Base-by-base conservation (phyloP, 2,888 invertebrate genomes). In the Mimachlamys varia region DNA sequence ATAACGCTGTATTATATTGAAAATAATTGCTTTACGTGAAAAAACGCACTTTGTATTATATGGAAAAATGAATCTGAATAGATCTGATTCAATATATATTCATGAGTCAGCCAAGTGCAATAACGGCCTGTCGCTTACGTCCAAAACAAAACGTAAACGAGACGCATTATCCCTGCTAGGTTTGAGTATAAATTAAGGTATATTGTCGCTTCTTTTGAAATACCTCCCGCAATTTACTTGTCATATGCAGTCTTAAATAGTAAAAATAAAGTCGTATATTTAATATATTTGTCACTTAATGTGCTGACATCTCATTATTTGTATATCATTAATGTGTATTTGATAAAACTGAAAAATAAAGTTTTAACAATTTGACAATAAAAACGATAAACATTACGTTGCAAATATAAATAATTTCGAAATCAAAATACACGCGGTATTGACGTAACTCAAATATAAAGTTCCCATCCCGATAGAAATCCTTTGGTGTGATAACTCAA, bases 41-140 rank as follows among this genome's bases (percentile, higher is more conserved):
- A 58, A 58, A 19, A 10, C 58, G 58, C 19, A 22, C n/a, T 58
- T 22, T 22, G 22, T 58, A 22, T 13, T 76, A 76, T 27, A 76
- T 13, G 12, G 4, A 27, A 27, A 5, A 27, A 76, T 76, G 13
- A 76, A 76, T 7, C 4, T 76, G 12, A 27, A 33, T 33, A 27
- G 0, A 33, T 33, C 33, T 76, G 76, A 76, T 76, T 76, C 76
- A 76, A 76, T 76, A 76, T 76, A 76, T 76, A 76, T 76, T 76
- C 76, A 76, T 76, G 76, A 76, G 76, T 76, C 76, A 76, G 17
- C 62, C n/a, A 62, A 33, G 33, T 27, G 76, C 33, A 33, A 76
- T 76, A 76, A 76, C 33, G 33, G 33, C 33, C 13, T 33, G 76
- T 76, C 58, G 4, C n/a, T 58, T 17, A 2, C 53, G 22, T n/a